Percentiles rank a stretch among this genome's conserved stretches.
phyloP scores from a whole-genome alignment of 2,797 vertebrate genomes.

The Philypnodon macrostomus region DNA sequence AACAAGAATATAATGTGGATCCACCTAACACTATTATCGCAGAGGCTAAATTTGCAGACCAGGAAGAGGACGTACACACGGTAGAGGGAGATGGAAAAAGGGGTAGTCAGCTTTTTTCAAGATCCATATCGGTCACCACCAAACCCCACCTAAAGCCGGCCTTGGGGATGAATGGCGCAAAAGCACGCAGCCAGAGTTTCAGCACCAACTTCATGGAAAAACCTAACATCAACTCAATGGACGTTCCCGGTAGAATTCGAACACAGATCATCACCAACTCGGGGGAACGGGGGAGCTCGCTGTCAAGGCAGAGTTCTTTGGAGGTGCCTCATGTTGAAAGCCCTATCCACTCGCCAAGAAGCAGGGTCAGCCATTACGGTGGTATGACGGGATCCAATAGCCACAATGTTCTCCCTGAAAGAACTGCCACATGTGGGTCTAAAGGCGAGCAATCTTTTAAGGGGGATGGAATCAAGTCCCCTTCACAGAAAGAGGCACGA shows the following conservation, averaged over 20 bases:
- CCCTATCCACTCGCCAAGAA: constrained; percentile 42
- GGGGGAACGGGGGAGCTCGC: constrained; percentile 84
- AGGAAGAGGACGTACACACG: constrained; percentile 46
- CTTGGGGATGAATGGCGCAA: constrained; percentile 91
- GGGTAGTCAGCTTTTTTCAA: constrained; percentile 78
- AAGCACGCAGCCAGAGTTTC: constrained; percentile 92
- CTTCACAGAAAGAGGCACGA: constrained; percentile 62
- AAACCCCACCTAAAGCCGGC: constrained; percentile 88
- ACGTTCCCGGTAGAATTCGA: constrained; percentile 80
- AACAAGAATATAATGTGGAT: constrained; percentile 38
- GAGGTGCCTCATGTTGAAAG: constrained; percentile 66
- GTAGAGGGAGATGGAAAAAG: constrained; percentile 63
- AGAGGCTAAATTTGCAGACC: constrained; percentile 54
- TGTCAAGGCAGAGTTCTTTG: constrained; percentile 83
- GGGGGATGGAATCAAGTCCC: constrained; percentile 54
- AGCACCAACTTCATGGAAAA: constrained; percentile 83
- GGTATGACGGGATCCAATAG: constrained; percentile 66
- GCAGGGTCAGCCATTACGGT: constrained; percentile 71
- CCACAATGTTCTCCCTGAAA: constrained; percentile 77
- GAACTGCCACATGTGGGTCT: constrained; percentile 59
- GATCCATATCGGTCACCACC: constrained; percentile 82
- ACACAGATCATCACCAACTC: constrained; percentile 94
- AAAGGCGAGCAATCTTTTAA: constrained; percentile 67
- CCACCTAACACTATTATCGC: constrained; percentile 38
- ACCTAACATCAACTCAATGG: constrained; percentile 64